Conservation (phyloP, 2,113 vertebrate genomes). For the Gallinago undulata region DNA sequence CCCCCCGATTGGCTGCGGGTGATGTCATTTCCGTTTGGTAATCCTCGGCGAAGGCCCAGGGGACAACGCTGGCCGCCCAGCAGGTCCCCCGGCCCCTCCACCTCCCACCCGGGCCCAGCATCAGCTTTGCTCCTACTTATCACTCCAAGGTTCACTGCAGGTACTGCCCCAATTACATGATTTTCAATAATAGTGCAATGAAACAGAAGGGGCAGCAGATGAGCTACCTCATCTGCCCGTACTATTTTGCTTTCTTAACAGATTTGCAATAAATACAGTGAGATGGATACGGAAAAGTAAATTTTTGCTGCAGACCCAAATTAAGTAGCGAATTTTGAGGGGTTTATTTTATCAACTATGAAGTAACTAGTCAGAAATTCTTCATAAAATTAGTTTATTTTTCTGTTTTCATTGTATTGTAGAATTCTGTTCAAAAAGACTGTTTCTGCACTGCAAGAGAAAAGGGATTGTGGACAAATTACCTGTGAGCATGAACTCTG, state of each 20-base stretch:
- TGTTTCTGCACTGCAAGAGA: neutral
- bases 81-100: neutral
- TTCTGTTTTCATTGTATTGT: neutral
- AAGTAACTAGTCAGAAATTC: neutral
- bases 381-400: neutral
- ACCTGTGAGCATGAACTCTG: neutral
- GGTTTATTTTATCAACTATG: neutral
- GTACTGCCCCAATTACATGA: constrained; percentile 46
- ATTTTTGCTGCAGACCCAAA: neutral
- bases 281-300: neutral
- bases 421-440: neutral
- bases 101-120: neutral
- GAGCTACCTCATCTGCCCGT: neutral
- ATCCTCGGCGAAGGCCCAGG: constrained; percentile 2
- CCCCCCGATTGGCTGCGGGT: constrained; percentile 44
- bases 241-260: neutral
- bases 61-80: neutral
- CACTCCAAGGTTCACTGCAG: constrained; percentile 45
- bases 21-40: constrained; percentile 69
- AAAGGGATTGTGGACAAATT: neutral
- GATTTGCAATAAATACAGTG: neutral
- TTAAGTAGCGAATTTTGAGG: neutral
- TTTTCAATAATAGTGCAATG: neutral
- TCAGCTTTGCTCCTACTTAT: neutral
- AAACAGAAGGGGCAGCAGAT: constrained; percentile 46